A percentile compares a stretch with the other conserved stretches of the same genome.
Evolutionary conservation across 1,140 invertebrate species (phyloP).

Genomic region (Hypothenemus hampei): DNA sequence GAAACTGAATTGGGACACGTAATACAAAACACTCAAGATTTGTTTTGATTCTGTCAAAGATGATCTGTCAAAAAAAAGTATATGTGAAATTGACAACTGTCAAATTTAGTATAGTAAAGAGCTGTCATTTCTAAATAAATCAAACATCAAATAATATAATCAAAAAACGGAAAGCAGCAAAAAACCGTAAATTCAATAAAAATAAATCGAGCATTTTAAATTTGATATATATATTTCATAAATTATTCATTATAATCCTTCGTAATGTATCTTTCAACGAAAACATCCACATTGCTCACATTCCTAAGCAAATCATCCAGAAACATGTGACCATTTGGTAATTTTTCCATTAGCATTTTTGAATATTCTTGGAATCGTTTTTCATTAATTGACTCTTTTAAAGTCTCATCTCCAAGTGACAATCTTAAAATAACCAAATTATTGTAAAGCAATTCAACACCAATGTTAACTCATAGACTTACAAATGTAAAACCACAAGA

Average conservation of each 20-base stretch:
- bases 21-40: too few species aligned
- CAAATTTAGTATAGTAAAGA: too few species aligned
- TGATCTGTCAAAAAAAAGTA: too few species aligned
- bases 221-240: too few species aligned
- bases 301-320: slow-evolving; percentile 23
- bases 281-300: slow-evolving; percentile 31
- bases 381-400: slow-evolving; percentile 29
- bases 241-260: slow-evolving; percentile 10
- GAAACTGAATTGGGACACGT: too few species aligned
- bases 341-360: slow-evolving; percentile 20
- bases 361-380: slow-evolving; percentile 25
- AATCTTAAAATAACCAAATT: slow-evolving; percentile 27
- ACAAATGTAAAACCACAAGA: slow-evolving; percentile 51
- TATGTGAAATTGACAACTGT: too few species aligned
- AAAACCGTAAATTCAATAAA: too few species aligned
- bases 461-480: slow-evolving; percentile 9
- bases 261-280: slow-evolving; percentile 34
- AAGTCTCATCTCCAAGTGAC: slow-evolving; percentile 23
- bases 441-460: background rate
- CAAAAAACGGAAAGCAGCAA: too few species aligned
- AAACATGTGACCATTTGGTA: slow-evolving; percentile 23
- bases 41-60: too few species aligned
- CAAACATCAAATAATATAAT: too few species aligned
- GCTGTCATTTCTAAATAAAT: too few species aligned
- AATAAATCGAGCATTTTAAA: too few species aligned